These are phyloP conservation scores for Megaptera novaeangliae DNA, from an alignment of 2,113 vertebrate species.

Conservation along the genomic window DNA sequence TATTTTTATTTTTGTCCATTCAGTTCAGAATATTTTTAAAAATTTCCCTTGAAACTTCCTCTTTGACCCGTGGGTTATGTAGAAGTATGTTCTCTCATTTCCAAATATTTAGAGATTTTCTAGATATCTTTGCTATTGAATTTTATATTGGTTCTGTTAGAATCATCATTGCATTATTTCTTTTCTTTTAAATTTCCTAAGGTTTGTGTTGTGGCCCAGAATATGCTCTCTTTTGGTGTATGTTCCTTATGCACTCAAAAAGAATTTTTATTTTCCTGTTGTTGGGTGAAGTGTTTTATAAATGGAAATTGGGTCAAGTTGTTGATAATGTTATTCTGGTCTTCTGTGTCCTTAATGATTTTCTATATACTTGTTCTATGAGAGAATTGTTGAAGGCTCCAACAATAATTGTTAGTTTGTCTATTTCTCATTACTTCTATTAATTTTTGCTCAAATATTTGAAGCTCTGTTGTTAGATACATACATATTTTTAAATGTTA, in stretches of 20 bases:
- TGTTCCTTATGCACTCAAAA: neutral
- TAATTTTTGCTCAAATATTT: constrained; percentile 8
- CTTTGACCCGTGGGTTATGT: neutral
- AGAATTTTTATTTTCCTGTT: neutral
- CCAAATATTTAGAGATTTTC: neutral
- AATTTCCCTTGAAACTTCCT: neutral
- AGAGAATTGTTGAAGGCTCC: neutral
- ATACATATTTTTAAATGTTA: neutral
- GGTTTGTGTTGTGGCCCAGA: neutral
- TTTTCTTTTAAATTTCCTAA: neutral
- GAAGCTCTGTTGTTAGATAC: neutral
- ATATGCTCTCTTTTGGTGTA: neutral
- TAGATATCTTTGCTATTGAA: neutral
- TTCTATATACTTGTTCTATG: neutral
- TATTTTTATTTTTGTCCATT: neutral
- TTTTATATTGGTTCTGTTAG: neutral
- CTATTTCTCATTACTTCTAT: neutral
- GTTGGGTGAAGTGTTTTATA: neutral
- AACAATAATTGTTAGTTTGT: neutral
- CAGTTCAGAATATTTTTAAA: neutral
- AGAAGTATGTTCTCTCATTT: neutral
- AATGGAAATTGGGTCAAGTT: neutral
- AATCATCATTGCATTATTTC: neutral
- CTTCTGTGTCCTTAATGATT: neutral
- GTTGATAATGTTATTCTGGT: neutral